These are phyloP conservation scores for Athrips mouffetella DNA, from an alignment of 2,888 invertebrate genomes.

Conservation along the genomic window DNA sequence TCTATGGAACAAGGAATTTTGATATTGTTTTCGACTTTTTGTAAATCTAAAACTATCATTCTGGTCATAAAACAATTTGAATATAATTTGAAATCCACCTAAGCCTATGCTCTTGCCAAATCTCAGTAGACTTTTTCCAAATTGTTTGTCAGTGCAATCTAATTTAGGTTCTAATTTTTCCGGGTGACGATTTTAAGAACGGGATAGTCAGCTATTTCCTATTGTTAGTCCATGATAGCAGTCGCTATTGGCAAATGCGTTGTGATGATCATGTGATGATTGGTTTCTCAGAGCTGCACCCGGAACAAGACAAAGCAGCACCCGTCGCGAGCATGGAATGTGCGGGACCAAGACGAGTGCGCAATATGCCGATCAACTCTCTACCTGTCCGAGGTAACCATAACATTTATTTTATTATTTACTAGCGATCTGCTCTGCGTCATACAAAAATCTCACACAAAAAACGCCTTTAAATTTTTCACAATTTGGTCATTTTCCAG, in stretches of 20 bases:
- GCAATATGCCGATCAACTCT: constrained; percentile 90
- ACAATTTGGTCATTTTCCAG: neutral
- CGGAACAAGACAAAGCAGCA: constrained; percentile 14
- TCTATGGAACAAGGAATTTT: no score
- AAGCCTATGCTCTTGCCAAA: no score
- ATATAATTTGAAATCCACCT: no score
- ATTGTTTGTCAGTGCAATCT: no score
- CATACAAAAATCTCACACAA: neutral
- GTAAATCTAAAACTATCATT: no score
- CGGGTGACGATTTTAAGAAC: neutral
- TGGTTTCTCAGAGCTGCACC: neutral
- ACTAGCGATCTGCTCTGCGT: neutral
- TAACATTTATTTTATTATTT: neutral
- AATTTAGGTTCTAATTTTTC: no score
- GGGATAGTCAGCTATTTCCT: no score
- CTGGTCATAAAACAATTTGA: no score
- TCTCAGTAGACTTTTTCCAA: no score
- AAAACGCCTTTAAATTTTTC: no score
- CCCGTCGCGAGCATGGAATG: constrained; percentile 34
- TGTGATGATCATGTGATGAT: neutral
- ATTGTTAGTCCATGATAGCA: neutral
- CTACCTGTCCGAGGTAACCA: constrained; percentile 87
- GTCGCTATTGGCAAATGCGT: neutral
- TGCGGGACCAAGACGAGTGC: constrained; percentile 81
- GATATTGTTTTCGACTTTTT: no score